These are phyloP conservation scores for Anthonomus grandis DNA, from an alignment of 1,140 invertebrate genomes.

Conservation along the genomic window DNA sequence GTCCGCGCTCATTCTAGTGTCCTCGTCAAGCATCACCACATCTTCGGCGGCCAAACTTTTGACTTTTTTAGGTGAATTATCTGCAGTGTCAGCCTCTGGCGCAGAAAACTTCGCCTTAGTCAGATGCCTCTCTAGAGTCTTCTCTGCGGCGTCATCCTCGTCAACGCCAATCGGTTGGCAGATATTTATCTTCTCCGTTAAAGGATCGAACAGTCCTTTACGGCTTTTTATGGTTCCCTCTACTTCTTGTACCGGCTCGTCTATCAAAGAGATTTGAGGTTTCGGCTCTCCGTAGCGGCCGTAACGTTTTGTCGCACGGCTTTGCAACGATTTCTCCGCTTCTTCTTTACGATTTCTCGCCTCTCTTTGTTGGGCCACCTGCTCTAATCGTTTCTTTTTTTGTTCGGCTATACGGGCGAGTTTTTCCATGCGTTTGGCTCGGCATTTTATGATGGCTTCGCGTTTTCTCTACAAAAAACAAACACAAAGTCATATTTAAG, in stretches of 20 bases:
- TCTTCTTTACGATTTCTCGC: conserved; percentile 15
- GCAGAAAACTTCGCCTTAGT: conserved; percentile 7
- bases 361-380: conserved; percentile 16
- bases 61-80: conserved; percentile 6
- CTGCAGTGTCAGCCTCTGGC: conserved; percentile 10
- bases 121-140: background rate
- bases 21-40: conserved; percentile 62
- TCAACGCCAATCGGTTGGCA: background rate
- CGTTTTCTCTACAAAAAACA: conserved; percentile 15
- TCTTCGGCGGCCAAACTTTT: conserved; percentile 25
- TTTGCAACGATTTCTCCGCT: conserved; percentile 14
- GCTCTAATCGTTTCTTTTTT: conserved; percentile 14
- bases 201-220: conserved; percentile 4
- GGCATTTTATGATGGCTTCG: conserved; percentile 22
- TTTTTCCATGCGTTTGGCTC: conserved; percentile 22
- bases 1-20: conserved; percentile 84
- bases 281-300: conserved; percentile 20
- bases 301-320: conserved; percentile 6
- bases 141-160: conserved; percentile 6
- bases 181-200: conserved; percentile 6
- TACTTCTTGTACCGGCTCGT: conserved; percentile 10
- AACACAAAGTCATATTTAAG: no score
- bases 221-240: conserved; percentile 15
- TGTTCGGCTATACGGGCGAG: conserved; percentile 17
- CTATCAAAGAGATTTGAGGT: conserved; percentile 22